phyloP scores from a whole-genome alignment of 2,113 vertebrate species.

The Labrus mixtus region DNA sequence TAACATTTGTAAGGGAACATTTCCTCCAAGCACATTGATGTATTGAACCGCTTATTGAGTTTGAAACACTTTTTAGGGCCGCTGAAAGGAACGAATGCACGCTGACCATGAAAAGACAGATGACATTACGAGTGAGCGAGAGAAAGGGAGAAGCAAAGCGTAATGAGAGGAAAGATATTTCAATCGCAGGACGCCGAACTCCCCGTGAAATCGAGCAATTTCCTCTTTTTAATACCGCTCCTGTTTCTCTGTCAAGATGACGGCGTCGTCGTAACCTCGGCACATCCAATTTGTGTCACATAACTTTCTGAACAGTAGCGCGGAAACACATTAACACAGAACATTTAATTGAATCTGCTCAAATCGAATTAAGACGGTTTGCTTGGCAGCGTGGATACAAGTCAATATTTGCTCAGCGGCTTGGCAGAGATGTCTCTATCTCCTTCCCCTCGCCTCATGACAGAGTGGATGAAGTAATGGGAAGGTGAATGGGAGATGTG shows the following conservation, averaged over 20 bases:
- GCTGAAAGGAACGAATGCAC: constrained; percentile 48
- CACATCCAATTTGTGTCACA: constrained; percentile 40
- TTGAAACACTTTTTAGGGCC: constrained; percentile 62
- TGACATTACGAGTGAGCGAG: constrained; percentile 32
- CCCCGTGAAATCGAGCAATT: constrained; percentile 31
- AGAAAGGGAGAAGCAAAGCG: constrained; percentile 19
- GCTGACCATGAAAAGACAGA: constrained; percentile 51
- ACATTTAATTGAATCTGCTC: constrained; percentile 56
- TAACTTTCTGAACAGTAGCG: constrained; percentile 25
- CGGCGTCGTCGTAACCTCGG: constrained; percentile 23
- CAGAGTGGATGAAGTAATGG: constrained; percentile 39
- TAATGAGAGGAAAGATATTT: constrained; percentile 22
- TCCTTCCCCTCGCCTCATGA: constrained; percentile 14
- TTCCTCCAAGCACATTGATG: constrained; percentile 68
- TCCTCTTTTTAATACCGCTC: constrained; percentile 11
- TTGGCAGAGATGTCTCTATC: constrained; percentile 53
- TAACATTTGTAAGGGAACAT: constrained; percentile 73
- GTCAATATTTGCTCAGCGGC: constrained; percentile 47
- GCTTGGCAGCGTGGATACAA: constrained; percentile 33
- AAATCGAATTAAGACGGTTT: constrained; percentile 52
- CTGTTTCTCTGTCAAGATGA: constrained; percentile 34
- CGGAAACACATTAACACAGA: constrained; percentile 51
- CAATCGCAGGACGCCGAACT: not conserved
- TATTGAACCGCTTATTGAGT: constrained; percentile 76
- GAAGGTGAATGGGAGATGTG: constrained; percentile 44